Percentiles rank a stretch among this genome's conserved stretches.
These are phyloP conservation scores for Hirundo rustica DNA, from an alignment of 2,797 vertebrate species.

Conservation along the genomic window DNA sequence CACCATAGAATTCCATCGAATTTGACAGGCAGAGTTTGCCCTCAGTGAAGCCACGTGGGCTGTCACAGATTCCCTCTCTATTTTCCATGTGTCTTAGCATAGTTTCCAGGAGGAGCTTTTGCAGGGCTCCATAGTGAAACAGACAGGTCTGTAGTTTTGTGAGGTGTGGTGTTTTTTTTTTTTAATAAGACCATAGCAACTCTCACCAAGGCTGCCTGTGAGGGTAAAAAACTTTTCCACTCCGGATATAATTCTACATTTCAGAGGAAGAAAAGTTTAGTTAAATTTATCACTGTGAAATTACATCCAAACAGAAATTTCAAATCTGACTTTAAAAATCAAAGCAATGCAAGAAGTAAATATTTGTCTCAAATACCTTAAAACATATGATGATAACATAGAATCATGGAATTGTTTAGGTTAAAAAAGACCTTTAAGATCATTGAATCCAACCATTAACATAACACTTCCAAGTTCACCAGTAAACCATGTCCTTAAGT, in stretches of 20 bases:
- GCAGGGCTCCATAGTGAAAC: not conserved
- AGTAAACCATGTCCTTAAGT: not conserved
- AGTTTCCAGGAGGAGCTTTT: not conserved
- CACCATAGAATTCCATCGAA: fast-evolving
- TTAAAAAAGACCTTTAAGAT: not conserved
- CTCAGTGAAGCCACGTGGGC: not conserved
- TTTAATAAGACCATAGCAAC: not conserved
- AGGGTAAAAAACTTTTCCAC: not conserved
- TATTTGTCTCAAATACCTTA: not conserved
- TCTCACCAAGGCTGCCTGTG: not conserved
- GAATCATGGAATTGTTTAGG: not conserved
- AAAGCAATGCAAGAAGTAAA: not conserved
- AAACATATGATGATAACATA: not conserved
- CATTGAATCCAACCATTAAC: not conserved
- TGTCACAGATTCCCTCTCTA: not conserved
- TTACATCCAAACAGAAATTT: not conserved
- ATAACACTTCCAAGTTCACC: not conserved
- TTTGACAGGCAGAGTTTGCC: not conserved
- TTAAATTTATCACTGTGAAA: not conserved
- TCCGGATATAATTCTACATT: not conserved
- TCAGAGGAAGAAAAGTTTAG: not conserved
- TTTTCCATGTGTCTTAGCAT: not conserved
- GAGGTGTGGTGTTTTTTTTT: not conserved
- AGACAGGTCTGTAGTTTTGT: not conserved
- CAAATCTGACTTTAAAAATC: not conserved